A percentile compares a stretch with the other conserved stretches of the same genome.
Evolutionary conservation across 2,113 vertebrate species (phyloP).

Genomic region (Alexandromys fortis): DNA sequence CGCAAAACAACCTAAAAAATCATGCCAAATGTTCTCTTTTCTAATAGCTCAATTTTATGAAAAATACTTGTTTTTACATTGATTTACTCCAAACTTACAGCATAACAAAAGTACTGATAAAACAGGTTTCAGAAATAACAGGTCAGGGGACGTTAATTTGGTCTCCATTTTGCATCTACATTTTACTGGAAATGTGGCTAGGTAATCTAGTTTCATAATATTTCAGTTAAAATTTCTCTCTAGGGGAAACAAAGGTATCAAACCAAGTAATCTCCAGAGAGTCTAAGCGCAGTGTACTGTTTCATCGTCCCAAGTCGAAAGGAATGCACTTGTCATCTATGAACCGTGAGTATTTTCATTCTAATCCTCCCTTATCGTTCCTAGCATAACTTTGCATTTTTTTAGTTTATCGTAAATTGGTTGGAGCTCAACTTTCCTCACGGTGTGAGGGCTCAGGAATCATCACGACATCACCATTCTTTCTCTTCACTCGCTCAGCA

Average conservation of each 20-base stretch:
- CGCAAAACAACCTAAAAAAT: no score
- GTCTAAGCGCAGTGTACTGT: not conserved
- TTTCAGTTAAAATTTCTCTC: not conserved
- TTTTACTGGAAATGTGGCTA: not conserved
- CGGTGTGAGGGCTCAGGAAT: not conserved
- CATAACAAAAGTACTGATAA: not conserved
- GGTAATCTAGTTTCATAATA: not conserved
- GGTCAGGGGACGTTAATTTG: not conserved
- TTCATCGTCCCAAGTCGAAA: not conserved
- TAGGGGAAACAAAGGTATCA: not conserved
- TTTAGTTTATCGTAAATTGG: not conserved
- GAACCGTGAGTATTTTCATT: not conserved
- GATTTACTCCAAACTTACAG: not conserved
- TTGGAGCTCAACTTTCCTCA: not conserved
- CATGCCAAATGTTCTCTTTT: not conserved
- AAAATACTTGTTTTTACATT: not conserved
- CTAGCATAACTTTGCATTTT: not conserved
- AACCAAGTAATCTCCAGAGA: not conserved
- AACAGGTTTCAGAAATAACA: not conserved
- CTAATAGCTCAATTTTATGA: not conserved
- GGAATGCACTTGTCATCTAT: not conserved
- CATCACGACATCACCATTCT: not conserved
- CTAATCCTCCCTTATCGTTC: not conserved
- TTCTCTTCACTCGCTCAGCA: not conserved
- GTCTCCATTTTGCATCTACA: conserved; percentile 2